phyloP scores from a whole-genome alignment of 2,888 invertebrate genomes.

The Cactoblastis cactorum region DNA sequence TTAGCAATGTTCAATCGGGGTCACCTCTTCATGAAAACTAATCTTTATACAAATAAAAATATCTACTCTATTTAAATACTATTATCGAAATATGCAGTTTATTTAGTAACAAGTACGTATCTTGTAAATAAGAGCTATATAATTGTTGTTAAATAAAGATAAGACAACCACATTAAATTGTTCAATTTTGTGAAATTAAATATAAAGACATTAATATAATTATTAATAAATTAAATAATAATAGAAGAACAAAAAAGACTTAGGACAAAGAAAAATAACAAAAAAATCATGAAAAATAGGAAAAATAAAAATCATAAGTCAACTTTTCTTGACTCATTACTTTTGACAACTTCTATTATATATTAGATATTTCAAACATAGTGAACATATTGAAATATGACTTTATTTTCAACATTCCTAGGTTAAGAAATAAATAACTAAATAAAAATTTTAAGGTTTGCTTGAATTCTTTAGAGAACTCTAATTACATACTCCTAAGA shows the following conservation, averaged over 20 bases:
- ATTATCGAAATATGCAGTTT: conserved; percentile 42
- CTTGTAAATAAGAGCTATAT: conserved; percentile 44
- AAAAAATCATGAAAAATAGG: too few species aligned
- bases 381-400: too few species aligned
- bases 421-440: too few species aligned
- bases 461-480: background rate
- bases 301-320: too few species aligned
- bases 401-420: too few species aligned
- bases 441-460: background rate
- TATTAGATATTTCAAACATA: too few species aligned
- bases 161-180: conserved; percentile 29
- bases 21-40: background rate
- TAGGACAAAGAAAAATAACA: too few species aligned
- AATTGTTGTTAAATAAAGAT: conserved; percentile 41
- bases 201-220: too few species aligned
- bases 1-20: background rate
- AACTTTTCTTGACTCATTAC: too few species aligned
- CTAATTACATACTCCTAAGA: background rate
- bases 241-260: too few species aligned
- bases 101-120: conserved; percentile 42
- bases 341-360: too few species aligned
- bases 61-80: conserved; percentile 33
- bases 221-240: too few species aligned
- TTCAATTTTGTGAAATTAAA: conserved; percentile 14
- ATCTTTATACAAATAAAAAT: conserved; percentile 34